A percentile compares a stretch with the other conserved stretches of the same genome.
These are phyloP conservation scores for Tipula unca DNA, from an alignment of 2,888 invertebrate genomes.

Conservation along the genomic window DNA sequence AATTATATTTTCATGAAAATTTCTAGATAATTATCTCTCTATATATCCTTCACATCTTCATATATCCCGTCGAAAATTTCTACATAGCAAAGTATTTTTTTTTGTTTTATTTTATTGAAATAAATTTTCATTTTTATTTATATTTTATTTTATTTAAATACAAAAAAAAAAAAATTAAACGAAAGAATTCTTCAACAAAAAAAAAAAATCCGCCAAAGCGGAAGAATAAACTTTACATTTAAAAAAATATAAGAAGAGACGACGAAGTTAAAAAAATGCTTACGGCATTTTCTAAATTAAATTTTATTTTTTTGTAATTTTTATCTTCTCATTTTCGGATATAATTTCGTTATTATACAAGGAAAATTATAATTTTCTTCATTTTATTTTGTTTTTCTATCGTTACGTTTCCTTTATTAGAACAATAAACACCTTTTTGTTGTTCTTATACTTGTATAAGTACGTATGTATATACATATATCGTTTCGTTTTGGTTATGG, in stretches of 20 bases:
- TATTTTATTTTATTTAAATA: background rate
- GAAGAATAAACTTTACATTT: background rate
- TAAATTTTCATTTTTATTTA: background rate
- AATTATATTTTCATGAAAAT: background rate
- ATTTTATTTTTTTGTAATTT: conserved; percentile 8
- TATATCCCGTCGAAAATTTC: background rate
- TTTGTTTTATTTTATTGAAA: background rate
- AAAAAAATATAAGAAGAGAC: background rate
- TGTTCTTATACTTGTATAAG: too few species aligned
- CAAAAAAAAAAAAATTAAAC: background rate
- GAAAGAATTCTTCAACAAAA: background rate
- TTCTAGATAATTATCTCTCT: background rate
- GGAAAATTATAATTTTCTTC: background rate
- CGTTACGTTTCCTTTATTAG: background rate
- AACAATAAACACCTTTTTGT: conserved; percentile 8
- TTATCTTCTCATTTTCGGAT: conserved; percentile 8
- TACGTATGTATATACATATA: too few species aligned
- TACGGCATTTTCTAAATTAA: background rate
- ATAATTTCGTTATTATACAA: background rate
- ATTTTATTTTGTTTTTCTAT: background rate
- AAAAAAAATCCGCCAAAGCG: background rate
- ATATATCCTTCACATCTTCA: background rate
- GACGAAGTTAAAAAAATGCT: background rate
- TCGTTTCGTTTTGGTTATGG: background rate
- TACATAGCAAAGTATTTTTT: background rate